phyloP scores from a whole-genome alignment of 2,113 vertebrate genomes.

The Neotoma lepida region DNA sequence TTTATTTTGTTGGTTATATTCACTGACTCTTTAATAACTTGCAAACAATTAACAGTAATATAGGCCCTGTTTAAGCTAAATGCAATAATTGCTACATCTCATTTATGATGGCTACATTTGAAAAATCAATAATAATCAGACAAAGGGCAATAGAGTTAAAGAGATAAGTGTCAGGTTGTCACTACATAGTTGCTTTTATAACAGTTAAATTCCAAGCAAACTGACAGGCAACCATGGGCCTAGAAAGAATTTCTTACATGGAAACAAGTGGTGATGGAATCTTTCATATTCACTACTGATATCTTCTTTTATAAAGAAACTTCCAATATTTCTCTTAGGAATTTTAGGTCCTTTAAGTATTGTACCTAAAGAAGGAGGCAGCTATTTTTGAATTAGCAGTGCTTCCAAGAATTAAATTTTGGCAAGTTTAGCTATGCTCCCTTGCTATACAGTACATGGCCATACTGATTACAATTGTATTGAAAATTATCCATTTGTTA shows the following conservation, averaged over 20 bases:
- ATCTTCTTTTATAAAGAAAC: constrained; percentile 71
- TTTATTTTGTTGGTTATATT: constrained; percentile 71
- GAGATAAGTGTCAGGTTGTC: constrained; percentile 79
- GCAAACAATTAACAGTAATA: constrained; percentile 74
- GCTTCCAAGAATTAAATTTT: constrained; percentile 72
- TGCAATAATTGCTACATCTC: constrained; percentile 74
- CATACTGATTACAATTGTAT: constrained; percentile 76
- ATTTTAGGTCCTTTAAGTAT: constrained; percentile 73
- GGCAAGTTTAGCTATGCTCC: constrained; percentile 66
- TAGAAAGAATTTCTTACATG: neutral
- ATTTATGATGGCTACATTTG: constrained; percentile 70
- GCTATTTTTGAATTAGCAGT: constrained; percentile 55
- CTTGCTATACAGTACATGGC: constrained; percentile 67
- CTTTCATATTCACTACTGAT: constrained; percentile 69
- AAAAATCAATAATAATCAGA: constrained; percentile 55
- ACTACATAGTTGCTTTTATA: constrained; percentile 49
- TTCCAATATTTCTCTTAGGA: constrained; percentile 66
- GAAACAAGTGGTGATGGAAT: neutral
- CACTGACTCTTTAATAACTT: constrained; percentile 67
- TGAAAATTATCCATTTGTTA: constrained; percentile 65
- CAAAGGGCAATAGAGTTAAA: constrained; percentile 60
- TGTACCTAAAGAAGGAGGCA: constrained; percentile 51
- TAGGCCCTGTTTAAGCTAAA: constrained; percentile 53
- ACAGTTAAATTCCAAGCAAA: constrained; percentile 59
- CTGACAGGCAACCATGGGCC: constrained; percentile 10